Conservation (phyloP, 2,113 vertebrate genomes). For the Macrotis lagotis region DNA sequence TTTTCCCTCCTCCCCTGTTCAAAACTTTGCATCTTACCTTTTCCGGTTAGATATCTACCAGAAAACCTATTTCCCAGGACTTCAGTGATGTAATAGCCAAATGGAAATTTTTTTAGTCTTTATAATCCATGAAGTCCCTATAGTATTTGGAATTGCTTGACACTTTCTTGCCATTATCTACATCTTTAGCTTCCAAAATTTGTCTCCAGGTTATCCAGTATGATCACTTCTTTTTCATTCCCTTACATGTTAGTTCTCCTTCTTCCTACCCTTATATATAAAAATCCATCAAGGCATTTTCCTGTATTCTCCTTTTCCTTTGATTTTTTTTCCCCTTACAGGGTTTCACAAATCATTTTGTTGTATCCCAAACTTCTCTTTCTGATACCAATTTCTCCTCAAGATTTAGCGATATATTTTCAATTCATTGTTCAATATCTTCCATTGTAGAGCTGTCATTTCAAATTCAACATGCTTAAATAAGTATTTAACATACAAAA, state of each 20-base stretch:
- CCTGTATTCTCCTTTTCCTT: not conserved
- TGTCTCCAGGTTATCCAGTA: not conserved
- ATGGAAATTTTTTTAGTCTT: not conserved
- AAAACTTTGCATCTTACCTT: not conserved
- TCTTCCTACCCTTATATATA: not conserved
- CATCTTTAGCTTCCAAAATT: not conserved
- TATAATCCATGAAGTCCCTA: not conserved
- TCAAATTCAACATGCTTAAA: not conserved
- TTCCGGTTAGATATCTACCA: not conserved
- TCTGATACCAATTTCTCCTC: not conserved
- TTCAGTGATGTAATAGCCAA: not conserved
- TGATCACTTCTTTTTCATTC: not conserved
- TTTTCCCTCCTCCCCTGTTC: not conserved
- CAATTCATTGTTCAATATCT: not conserved
- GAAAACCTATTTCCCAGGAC: not conserved
- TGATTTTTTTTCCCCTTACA: not conserved
- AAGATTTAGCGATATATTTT: not conserved
- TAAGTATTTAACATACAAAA: not conserved
- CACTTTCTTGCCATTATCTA: not conserved
- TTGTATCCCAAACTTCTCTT: not conserved
- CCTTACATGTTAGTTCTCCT: not conserved
- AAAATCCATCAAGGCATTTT: not conserved
- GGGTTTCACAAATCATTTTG: not conserved
- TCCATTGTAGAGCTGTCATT: not conserved
- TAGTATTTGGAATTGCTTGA: not conserved